These are phyloP conservation scores for Pontoporia blainvillei DNA, from an alignment of 2,113 vertebrate species.

Conservation along the genomic window DNA sequence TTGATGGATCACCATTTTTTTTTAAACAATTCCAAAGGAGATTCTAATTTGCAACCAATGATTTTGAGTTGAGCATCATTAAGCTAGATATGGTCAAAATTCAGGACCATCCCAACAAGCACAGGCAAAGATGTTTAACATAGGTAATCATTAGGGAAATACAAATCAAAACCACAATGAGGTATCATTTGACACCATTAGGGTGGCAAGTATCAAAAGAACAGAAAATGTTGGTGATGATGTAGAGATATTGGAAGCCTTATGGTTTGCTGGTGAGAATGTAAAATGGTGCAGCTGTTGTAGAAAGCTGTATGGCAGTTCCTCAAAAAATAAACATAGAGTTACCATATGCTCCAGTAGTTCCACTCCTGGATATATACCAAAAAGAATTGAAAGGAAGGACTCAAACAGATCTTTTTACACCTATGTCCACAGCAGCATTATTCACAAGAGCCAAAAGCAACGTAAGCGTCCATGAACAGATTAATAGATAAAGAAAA, in stretches of 20 bases:
- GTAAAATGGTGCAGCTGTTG: background rate
- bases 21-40: background rate
- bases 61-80: background rate
- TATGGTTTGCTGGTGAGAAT: background rate
- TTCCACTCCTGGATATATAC: background rate
- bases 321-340: background rate
- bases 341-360: background rate
- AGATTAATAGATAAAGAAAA: background rate
- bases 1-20: background rate
- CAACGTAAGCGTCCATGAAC: background rate
- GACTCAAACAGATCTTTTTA: background rate
- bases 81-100: background rate
- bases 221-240: background rate
- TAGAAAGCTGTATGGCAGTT: background rate
- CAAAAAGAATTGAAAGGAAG: background rate
- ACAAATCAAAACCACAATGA: background rate
- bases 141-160: background rate
- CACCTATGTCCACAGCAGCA: background rate
- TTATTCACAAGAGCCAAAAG: background rate
- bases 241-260: background rate
- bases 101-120: background rate
- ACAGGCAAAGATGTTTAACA: background rate
- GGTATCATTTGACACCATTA: background rate
- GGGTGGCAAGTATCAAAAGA: background rate
- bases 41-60: background rate